A percentile compares a stretch with the other conserved stretches of the same genome.
These are phyloP conservation scores for Steinernema scapterisci DNA, from an alignment of 2,888 invertebrate genomes.

Conservation along the genomic window DNA sequence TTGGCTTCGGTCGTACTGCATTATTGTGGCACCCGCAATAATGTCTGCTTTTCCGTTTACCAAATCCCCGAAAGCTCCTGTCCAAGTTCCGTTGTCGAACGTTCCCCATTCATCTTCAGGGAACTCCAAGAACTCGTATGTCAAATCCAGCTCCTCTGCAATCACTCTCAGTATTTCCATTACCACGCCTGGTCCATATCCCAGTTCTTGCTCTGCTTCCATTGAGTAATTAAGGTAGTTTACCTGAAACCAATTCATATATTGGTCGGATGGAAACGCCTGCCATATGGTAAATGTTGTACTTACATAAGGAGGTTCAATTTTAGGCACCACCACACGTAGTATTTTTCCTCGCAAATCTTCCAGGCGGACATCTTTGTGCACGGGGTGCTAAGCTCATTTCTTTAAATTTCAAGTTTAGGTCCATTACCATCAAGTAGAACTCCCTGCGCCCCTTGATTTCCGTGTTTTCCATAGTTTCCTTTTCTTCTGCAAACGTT, in stretches of 20 bases:
- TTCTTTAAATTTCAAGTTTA: background rate
- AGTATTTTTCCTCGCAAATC: constrained; percentile 37
- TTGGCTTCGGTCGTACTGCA: constrained; percentile 54
- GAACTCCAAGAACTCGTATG: constrained; percentile 47
- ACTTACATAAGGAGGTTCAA: constrained; percentile 57
- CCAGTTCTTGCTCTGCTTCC: constrained; percentile 48
- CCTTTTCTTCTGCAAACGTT: background rate
- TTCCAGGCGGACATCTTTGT: constrained; percentile 14
- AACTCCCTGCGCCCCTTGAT: background rate
- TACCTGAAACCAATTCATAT: constrained; percentile 43
- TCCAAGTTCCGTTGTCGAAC: constrained; percentile 55
- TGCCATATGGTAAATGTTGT: too few species aligned
- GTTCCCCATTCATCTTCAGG: constrained; percentile 48
- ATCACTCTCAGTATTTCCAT: constrained; percentile 60
- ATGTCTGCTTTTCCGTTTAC: constrained; percentile 56
- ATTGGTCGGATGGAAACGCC: too few species aligned
- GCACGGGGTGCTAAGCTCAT: constrained; percentile 8
- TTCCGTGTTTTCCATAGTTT: background rate
- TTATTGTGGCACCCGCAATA: constrained; percentile 62
- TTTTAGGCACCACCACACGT: constrained; percentile 49
- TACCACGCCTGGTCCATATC: constrained; percentile 64
- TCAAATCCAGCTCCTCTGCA: constrained; percentile 53
- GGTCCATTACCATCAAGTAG: constrained; percentile 27
- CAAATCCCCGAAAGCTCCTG: constrained; percentile 56
- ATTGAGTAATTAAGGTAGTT: constrained; percentile 61